A percentile compares a stretch with the other conserved stretches of the same genome.
Evolutionary conservation across 2,113 vertebrate genomes (phyloP).

Genomic region (Callionymus lyra): DNA sequence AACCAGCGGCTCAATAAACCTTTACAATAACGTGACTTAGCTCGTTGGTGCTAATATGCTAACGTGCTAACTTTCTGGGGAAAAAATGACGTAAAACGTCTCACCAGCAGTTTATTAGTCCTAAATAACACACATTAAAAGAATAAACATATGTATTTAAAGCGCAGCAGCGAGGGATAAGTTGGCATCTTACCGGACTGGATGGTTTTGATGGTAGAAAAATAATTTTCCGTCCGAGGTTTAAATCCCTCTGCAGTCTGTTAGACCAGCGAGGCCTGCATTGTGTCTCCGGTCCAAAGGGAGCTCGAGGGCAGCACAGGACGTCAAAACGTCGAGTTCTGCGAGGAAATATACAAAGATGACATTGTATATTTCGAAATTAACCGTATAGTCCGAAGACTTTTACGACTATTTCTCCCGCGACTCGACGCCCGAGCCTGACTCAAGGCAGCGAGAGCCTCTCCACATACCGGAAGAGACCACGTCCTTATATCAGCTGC

Average conservation of each 20-base stretch:
- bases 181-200: slow-evolving; percentile 19
- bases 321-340: slow-evolving; percentile 6
- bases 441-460: slow-evolving; percentile 12
- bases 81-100: slow-evolving; percentile 5
- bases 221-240: slow-evolving; percentile 21
- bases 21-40: slow-evolving; percentile 1
- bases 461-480: slow-evolving; percentile 49
- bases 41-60: slow-evolving; percentile 27
- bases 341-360: not conserved
- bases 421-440: not conserved
- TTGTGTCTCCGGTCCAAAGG: slow-evolving; percentile 47
- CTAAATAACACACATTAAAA: not conserved
- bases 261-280: slow-evolving; percentile 54
- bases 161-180: not conserved
- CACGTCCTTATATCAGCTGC: slow-evolving; percentile 48
- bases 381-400: too few species aligned
- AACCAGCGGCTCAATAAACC: too few species aligned
- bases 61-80: slow-evolving; percentile 13
- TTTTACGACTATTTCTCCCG: too few species aligned
- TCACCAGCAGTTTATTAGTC: too few species aligned
- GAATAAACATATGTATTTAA: not conserved
- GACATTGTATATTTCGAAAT: slow-evolving; percentile 14
- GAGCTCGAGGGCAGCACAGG: slow-evolving; percentile 12
- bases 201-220: slow-evolving; percentile 17
- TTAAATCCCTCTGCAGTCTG: slow-evolving; percentile 52